Evolutionary conservation across 2,113 vertebrate species (phyloP).

Genomic region (Charina bottae): DNA sequence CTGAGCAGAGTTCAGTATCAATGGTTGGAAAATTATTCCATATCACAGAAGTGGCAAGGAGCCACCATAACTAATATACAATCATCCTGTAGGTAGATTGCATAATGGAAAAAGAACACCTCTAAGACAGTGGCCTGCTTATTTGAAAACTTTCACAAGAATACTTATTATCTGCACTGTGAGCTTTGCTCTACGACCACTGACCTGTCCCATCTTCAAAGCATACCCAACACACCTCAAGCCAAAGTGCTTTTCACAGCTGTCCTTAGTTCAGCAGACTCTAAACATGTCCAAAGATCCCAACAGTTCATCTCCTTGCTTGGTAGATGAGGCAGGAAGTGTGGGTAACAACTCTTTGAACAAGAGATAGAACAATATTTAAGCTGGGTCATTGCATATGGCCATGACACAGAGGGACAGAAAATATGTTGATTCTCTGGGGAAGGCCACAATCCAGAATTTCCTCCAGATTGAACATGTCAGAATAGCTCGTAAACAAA

Average conservation of each 20-base stretch:
- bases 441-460: background rate
- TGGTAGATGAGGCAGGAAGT: background rate
- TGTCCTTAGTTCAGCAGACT: background rate
- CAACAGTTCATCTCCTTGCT: background rate
- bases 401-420: background rate
- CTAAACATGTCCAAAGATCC: background rate
- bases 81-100: background rate
- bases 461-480: background rate
- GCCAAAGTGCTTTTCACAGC: background rate
- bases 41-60: background rate
- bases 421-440: background rate
- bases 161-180: background rate
- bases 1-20: background rate
- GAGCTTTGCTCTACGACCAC: background rate
- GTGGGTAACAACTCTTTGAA: background rate
- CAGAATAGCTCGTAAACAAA: background rate
- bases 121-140: background rate
- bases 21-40: background rate
- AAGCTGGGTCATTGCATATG: background rate
- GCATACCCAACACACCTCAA: background rate
- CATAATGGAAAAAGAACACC: background rate
- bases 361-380: background rate
- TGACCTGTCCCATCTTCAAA: background rate
- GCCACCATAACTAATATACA: background rate
- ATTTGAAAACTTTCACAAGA: background rate